Evolutionary conservation across 2,113 vertebrate species (phyloP), one percentile per base, ranked within the genome.

Genomic region (Anoplopoma fimbria): DNA sequence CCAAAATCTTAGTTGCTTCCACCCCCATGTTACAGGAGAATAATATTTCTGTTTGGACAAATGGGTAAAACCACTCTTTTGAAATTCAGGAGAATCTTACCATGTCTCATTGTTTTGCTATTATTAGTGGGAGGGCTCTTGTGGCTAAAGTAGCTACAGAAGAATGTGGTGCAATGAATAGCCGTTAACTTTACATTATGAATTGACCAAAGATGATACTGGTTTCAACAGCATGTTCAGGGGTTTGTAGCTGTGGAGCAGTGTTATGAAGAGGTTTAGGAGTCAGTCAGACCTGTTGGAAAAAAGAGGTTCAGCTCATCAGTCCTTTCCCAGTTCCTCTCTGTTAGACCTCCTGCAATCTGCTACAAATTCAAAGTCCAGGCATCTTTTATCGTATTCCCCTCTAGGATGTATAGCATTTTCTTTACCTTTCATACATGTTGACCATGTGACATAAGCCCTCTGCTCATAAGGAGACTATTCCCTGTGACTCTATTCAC

Each of bases 401-500:
- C 21, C 15, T 65, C 2, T 12, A 17, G 58, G 57, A 29, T 60
- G 58, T 42, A 45, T 72, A n/a, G 19, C 38, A 9, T 63, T 75
- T 69, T 19, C 36, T 45, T 2, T 21, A 31, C 12, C 25, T 47
- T 49, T 15, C 19, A 49, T 25, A 58, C 55, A 58, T 6, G 25
- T 58, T 29, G 27, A 58, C 23, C 17, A 61, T 55, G 23, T 65
- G 65, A 75, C 2, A 0, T 40, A 45, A 69, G 9, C 29, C 13
- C 31, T 55, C 29, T 63, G 62, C 72, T 75, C 58, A 82, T 9
- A 23, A 84, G 61, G 21, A 80, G 60, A 60, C 40, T 0, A 23
- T 79, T 83, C 70, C 47, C 68, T 69, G 17, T 69, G 62, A 49
- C 7, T 15, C 12, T 62, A 0, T 7, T 36, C 7, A 25, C 36